Percentiles rank a stretch among this genome's conserved stretches.
Conservation (phyloP, 2,888 invertebrate genomes). For the Copidosoma aretas region DNA sequence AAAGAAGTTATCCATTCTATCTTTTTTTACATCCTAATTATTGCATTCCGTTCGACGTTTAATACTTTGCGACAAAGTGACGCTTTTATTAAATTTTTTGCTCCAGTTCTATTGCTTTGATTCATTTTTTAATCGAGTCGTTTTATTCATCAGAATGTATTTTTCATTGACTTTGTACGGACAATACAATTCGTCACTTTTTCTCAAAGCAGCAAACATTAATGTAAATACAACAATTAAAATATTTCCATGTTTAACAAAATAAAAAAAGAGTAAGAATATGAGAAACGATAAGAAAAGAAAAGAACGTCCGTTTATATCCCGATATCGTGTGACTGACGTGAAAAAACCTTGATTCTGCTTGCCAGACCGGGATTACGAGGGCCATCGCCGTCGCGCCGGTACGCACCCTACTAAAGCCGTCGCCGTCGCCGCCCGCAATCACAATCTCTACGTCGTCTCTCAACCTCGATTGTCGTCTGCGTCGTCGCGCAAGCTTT, state of each 20-base stretch:
- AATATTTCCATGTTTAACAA: not conserved
- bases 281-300: conserved; percentile 3
- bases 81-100: not conserved
- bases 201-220: conserved; percentile 9
- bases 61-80: conserved; percentile 22
- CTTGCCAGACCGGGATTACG: conserved; percentile 76
- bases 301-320: conserved; percentile 30
- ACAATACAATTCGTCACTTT: not conserved
- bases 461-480: conserved; percentile 14
- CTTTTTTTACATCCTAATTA: not conserved
- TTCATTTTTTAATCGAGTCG: not conserved
- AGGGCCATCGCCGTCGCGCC: conserved; percentile 82
- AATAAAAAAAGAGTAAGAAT: not conserved
- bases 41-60: not conserved
- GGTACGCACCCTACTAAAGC: conserved; percentile 83
- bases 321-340: conserved; percentile 51
- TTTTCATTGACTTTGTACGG: no score
- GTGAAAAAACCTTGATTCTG: conserved; percentile 43
- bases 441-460: no score
- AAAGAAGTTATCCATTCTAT: no score
- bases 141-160: no score
- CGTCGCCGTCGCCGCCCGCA: conserved; percentile 26
- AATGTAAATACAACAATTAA: conserved; percentile 17
- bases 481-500: conserved; percentile 63
- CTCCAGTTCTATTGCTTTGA: not conserved